These are phyloP conservation scores for Eudyptes chrysolophus DNA, from an alignment of 2,113 vertebrate genomes.

Conservation along the genomic window DNA sequence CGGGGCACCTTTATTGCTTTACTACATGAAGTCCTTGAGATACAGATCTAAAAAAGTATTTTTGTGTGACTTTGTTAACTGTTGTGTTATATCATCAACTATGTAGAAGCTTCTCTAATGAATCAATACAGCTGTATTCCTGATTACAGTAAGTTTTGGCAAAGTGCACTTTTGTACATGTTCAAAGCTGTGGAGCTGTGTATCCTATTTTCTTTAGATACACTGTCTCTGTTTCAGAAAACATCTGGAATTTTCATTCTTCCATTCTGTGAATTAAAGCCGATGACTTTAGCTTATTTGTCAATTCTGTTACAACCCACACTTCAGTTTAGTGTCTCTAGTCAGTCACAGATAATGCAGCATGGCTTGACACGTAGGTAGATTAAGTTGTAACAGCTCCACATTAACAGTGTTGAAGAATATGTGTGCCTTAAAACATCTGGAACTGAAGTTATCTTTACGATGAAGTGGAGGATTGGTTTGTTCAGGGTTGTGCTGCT, in stretches of 20 bases:
- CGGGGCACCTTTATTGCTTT: background rate
- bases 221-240: background rate
- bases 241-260: background rate
- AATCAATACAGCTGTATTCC: background rate
- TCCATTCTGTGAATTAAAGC: background rate
- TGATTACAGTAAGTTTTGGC: background rate
- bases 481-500: background rate
- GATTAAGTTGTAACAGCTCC: background rate
- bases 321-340: background rate
- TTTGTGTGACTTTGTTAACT: background rate
- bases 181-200: background rate
- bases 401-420: background rate
- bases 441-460: background rate
- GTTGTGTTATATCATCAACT: background rate
- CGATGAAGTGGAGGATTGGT: background rate
- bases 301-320: fast-evolving
- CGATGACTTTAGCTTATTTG: background rate
- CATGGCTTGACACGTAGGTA: background rate
- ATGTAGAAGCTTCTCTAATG: background rate
- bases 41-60: background rate
- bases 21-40: background rate
- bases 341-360: background rate
- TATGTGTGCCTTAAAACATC: background rate
- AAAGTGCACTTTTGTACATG: background rate
- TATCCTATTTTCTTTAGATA: background rate